These are phyloP conservation scores for Cistogaster globosa DNA, from an alignment of 2,888 invertebrate genomes.

Conservation along the genomic window DNA sequence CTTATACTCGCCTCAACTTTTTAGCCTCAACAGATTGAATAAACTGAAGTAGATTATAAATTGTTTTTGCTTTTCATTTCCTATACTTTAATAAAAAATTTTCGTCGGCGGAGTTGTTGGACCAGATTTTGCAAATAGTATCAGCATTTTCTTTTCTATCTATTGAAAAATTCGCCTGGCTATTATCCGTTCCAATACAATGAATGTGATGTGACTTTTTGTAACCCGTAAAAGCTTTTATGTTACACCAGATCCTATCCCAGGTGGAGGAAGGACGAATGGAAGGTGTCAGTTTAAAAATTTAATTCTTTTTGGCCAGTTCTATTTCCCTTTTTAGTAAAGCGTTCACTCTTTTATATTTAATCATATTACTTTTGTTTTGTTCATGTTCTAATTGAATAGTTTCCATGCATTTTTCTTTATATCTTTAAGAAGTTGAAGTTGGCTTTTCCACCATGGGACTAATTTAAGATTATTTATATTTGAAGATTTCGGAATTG, in stretches of 20 bases:
- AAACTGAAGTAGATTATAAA: no score
- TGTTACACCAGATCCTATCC: not conserved
- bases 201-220: not conserved
- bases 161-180: not conserved
- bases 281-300: not conserved
- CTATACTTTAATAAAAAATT: no score
- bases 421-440: not conserved
- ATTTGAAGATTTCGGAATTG: not conserved
- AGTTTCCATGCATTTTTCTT: not conserved
- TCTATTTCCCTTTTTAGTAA: slow-evolving; percentile 4
- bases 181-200: not conserved
- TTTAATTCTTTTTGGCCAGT: not conserved
- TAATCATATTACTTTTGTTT: not conserved
- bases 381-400: not conserved
- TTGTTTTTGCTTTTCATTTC: no score
- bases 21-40: no score
- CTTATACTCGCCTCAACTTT: no score
- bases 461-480: not conserved
- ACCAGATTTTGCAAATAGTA: not conserved
- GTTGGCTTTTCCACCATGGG: slow-evolving; percentile 2
- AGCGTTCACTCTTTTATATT: not conserved
- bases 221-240: slow-evolving; percentile 1
- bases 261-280: not conserved
- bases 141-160: not conserved
- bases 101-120: not conserved